Conservation (phyloP, 2,797 vertebrate genomes). For the Oreortyx pictus region DNA sequence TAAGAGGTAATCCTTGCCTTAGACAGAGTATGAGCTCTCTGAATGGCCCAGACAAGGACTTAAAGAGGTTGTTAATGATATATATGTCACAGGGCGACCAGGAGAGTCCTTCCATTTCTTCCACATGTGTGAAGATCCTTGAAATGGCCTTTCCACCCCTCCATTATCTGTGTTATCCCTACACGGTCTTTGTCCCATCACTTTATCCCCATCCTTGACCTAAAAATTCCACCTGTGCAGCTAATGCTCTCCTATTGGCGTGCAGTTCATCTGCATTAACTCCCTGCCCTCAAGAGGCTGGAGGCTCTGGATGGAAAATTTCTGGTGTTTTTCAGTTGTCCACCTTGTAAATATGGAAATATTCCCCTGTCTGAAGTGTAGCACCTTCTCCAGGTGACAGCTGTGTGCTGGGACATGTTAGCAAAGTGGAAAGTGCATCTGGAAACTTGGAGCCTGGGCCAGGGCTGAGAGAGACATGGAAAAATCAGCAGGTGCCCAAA, state of each 20-base stretch:
- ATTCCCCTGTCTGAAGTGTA: rapidly evolving
- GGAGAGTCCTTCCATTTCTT: background rate
- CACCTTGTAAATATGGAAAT: background rate
- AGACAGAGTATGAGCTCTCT: background rate
- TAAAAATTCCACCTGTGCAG: background rate
- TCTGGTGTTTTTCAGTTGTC: background rate
- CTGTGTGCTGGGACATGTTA: background rate
- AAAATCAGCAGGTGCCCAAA: background rate
- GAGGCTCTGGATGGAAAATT: background rate
- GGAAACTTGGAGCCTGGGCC: background rate
- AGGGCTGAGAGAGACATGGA: background rate
- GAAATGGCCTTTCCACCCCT: background rate
- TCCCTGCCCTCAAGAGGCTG: background rate
- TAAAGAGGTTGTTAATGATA: background rate
- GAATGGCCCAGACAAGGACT: background rate
- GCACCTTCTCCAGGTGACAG: background rate
- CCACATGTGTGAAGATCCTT: background rate
- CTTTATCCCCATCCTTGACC: background rate
- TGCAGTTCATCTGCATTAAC: background rate
- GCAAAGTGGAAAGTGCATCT: background rate
- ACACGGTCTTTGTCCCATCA: rapidly evolving
- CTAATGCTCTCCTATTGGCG: background rate
- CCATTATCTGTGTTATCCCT: rapidly evolving
- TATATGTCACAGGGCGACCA: background rate
- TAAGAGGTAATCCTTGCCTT: background rate